A percentile compares a stretch with the other conserved stretches of the same genome.
These are phyloP conservation scores for Drosophila aff. DNA, from an alignment of 1,140 invertebrate species.

Conservation along the genomic window DNA sequence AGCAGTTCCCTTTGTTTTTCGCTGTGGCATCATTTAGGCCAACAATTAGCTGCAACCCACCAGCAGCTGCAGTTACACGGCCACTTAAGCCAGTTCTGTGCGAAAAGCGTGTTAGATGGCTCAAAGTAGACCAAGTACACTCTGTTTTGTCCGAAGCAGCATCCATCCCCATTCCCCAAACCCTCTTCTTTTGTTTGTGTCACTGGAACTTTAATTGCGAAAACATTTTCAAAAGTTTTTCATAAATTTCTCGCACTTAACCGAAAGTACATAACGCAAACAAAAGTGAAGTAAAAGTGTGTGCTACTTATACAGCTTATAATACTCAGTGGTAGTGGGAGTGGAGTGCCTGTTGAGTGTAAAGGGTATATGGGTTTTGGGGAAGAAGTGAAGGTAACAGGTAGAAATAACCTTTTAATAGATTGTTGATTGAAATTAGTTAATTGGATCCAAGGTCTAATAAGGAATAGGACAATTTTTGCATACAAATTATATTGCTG, in stretches of 20 bases:
- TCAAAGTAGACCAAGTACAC: constrained; percentile 47
- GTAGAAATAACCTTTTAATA: background rate
- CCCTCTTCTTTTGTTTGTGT: constrained; percentile 25
- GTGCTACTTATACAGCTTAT: constrained; percentile 69
- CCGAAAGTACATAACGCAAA: constrained; percentile 50
- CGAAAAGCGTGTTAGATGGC: constrained; percentile 41
- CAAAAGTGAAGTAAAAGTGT: constrained; percentile 71
- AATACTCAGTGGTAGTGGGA: constrained; percentile 34
- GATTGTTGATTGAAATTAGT: background rate
- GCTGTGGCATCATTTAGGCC: constrained; percentile 41
- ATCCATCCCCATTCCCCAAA: background rate
- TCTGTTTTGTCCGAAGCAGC: constrained; percentile 43
- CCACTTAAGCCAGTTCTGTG: constrained; percentile 39
- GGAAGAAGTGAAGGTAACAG: background rate
- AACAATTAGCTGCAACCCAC: constrained; percentile 41
- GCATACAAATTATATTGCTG: too few relatives aligned
- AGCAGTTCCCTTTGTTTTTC: constrained; percentile 20
- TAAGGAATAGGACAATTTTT: too few relatives aligned
- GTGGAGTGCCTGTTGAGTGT: background rate
- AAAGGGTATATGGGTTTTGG: background rate
- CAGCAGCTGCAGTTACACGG: constrained; percentile 42
- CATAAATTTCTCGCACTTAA: constrained; percentile 79
- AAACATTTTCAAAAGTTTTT: constrained; percentile 74
- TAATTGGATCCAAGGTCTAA: background rate
- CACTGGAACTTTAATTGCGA: constrained; percentile 63